phyloP scores from a whole-genome alignment of 2,113 vertebrate species.

The Procavia capensis region DNA sequence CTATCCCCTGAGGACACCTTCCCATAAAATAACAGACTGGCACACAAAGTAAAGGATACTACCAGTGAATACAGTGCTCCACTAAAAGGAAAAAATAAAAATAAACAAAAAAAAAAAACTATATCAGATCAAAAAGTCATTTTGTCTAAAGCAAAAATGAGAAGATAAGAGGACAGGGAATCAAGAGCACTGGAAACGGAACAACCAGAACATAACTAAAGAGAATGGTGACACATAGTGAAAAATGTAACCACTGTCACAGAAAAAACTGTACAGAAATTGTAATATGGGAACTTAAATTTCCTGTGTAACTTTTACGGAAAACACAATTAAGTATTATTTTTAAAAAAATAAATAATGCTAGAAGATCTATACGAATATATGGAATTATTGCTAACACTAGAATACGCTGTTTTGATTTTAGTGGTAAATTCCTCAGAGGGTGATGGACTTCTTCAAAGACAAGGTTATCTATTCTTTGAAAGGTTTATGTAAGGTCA shows the following conservation, averaged over 20 bases:
- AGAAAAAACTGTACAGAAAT: no score
- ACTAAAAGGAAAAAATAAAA: no score
- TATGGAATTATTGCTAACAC: not conserved
- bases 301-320: not conserved
- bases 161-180: not conserved
- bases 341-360: conserved; percentile 15
- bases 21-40: not conserved
- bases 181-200: not conserved
- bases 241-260: not conserved
- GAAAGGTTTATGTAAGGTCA: not conserved
- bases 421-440: not conserved
- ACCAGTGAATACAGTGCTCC: not conserved
- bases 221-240: not conserved
- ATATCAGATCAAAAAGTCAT: not conserved
- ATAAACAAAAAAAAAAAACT: no score
- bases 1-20: no score
- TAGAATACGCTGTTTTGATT: not conserved
- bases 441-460: not conserved
- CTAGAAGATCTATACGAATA: not conserved
- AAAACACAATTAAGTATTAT: not conserved
- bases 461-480: not conserved
- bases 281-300: not conserved
- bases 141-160: not conserved
- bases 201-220: not conserved
- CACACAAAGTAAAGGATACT: not conserved